A percentile compares a stretch with the other conserved stretches of the same genome.
These are phyloP conservation scores for Phalloptychus januarius DNA, from an alignment of 2,797 vertebrate species.

Conservation along the genomic window DNA sequence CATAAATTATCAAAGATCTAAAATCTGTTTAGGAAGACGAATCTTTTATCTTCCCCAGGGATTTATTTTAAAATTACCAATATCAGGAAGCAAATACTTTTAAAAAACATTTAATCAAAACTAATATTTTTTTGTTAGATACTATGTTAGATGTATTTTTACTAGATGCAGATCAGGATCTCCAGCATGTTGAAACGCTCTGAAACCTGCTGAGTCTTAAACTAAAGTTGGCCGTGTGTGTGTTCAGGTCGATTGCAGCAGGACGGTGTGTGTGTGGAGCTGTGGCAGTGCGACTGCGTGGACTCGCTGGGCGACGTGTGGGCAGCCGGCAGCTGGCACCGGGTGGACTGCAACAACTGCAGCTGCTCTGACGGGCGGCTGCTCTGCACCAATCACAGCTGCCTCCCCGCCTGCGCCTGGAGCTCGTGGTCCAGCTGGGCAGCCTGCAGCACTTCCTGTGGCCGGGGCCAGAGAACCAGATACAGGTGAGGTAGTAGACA, in stretches of 20 bases:
- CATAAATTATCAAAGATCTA: neutral
- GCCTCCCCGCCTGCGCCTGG: conserved; percentile 81
- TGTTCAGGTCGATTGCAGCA: conserved; percentile 82
- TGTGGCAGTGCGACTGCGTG: conserved; percentile 87
- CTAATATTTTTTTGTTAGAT: neutral
- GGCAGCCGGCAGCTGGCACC: conserved; percentile 85
- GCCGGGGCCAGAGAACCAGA: conserved; percentile 79
- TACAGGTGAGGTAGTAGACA: conserved; percentile 79
- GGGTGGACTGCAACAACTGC: conserved; percentile 86
- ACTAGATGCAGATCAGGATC: neutral
- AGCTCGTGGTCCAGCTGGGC: conserved; percentile 91
- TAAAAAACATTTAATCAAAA: neutral
- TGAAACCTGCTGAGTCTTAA: neutral
- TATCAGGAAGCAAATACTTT: neutral
- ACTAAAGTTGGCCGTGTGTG: neutral
- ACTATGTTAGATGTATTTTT: too few relatives aligned
- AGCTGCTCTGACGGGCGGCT: conserved; percentile 83
- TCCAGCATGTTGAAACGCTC: neutral
- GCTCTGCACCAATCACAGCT: conserved; percentile 82
- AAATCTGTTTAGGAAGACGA: neutral
- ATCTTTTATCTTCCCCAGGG: neutral
- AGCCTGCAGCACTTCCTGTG: conserved; percentile 85
- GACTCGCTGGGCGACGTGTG: conserved; percentile 84
- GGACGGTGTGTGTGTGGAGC: conserved; percentile 82
- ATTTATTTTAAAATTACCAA: neutral